Evolutionary conservation across 2,888 invertebrate genomes (phyloP).

Genomic region (Aricia artaxerxes): DNA sequence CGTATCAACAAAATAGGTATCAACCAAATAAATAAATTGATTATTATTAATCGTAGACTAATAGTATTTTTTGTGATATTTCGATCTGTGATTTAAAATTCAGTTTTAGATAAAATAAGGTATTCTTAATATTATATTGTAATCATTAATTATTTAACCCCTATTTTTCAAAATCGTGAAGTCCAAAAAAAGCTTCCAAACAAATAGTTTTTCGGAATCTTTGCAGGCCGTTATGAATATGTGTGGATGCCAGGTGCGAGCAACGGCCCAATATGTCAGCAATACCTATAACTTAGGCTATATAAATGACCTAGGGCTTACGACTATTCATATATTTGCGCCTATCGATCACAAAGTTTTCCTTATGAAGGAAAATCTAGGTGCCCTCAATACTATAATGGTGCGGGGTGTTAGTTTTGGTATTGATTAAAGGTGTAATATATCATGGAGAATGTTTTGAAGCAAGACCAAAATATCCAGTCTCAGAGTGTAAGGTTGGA

Average conservation of each 20-base stretch:
- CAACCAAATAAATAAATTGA: too few species aligned
- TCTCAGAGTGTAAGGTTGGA: too few species aligned
- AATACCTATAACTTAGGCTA: neutral
- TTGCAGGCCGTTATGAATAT: neutral
- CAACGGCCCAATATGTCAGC: conserved; percentile 15
- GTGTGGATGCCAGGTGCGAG: conserved; percentile 16
- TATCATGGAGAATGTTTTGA: too few species aligned
- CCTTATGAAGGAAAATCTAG: neutral
- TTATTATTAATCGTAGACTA: too few species aligned
- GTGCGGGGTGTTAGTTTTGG: neutral
- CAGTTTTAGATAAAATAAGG: too few species aligned
- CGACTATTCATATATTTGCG: neutral
- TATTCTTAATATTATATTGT: too few species aligned
- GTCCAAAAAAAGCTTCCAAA: neutral
- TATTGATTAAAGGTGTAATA: too few species aligned
- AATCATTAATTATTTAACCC: neutral
- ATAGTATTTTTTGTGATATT: too few species aligned
- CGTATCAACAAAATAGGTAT: too few species aligned
- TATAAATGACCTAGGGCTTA: neutral
- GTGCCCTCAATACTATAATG: neutral
- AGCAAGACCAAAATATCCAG: too few species aligned
- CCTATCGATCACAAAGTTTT: conserved; percentile 2
- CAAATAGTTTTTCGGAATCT: neutral
- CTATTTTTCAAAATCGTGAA: neutral
- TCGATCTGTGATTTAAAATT: too few species aligned